Evolutionary conservation across 2,113 vertebrate species (phyloP).

Genomic region (Ginglymostoma cirratum): DNA sequence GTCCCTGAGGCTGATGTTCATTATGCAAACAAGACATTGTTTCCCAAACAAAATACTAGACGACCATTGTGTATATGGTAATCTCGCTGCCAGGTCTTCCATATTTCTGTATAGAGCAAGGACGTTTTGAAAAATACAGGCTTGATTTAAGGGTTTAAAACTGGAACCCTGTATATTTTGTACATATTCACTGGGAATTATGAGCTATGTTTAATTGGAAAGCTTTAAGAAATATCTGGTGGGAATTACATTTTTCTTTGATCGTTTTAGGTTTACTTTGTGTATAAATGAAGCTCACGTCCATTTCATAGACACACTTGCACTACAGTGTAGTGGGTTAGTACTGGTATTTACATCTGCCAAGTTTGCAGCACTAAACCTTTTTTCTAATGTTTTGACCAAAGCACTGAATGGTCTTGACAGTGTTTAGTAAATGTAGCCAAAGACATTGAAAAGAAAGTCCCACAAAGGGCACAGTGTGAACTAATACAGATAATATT

Average conservation of each 20-base stretch:
- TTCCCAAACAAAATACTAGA: constrained; percentile 5
- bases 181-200: constrained; percentile 54
- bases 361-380: constrained; percentile 46
- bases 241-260: neutral
- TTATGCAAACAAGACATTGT: constrained; percentile 45
- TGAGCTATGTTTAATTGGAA: constrained; percentile 8
- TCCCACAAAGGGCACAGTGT: constrained; percentile 52
- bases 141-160: constrained; percentile 44
- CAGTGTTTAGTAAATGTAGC: constrained; percentile 57
- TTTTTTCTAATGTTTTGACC: constrained; percentile 54
- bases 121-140: constrained; percentile 41
- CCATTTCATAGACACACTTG: constrained; percentile 29
- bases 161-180: constrained; percentile 73
- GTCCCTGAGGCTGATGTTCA: constrained; percentile 6
- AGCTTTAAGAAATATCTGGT: constrained; percentile 27
- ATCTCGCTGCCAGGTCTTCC: constrained; percentile 6
- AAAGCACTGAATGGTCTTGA: constrained; percentile 54
- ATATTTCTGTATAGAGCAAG: neutral
- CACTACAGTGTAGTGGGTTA: constrained; percentile 30
- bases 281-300: constrained; percentile 14
- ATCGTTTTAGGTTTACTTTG: neutral
- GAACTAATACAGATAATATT: constrained; percentile 39
- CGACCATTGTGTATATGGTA: neutral
- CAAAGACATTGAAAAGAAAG: constrained; percentile 48
- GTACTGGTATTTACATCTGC: constrained; percentile 52